A percentile compares a stretch with the other conserved stretches of the same genome.
Evolutionary conservation across 2,113 vertebrate genomes (phyloP).

Genomic region (Oxyura jamaicensis): DNA sequence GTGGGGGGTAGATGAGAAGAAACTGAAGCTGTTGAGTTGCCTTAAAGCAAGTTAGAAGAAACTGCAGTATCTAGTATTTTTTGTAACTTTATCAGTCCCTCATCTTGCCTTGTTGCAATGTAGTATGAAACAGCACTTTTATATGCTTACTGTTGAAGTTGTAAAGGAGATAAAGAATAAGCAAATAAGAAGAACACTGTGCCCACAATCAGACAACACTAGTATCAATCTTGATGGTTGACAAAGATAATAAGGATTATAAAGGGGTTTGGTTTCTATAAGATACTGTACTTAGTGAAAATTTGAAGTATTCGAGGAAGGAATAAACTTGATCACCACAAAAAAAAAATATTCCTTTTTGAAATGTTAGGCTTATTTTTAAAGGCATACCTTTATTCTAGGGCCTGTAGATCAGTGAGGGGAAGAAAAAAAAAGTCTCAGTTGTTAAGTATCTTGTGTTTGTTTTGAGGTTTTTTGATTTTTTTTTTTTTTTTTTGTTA

Average conservation of each 20-base stretch:
- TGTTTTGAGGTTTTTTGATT: neutral
- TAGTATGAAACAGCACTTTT: neutral
- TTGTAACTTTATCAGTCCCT: neutral
- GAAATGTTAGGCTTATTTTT: neutral
- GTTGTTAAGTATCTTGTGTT: neutral
- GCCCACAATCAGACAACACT: neutral
- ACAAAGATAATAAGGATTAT: neutral
- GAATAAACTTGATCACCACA: rapidly evolving
- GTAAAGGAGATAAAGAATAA: neutral
- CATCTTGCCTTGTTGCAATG: neutral
- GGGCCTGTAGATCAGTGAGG: neutral
- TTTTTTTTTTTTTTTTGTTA: neutral
- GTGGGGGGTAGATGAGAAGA: neutral
- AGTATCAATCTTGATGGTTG: rapidly evolving
- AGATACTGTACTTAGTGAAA: too few relatives aligned
- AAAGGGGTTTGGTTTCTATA: neutral
- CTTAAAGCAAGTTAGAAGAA: neutral
- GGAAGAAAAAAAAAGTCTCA: neutral
- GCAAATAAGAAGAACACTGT: rapidly evolving
- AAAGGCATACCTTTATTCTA: rapidly evolving
- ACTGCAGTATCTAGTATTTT: neutral
- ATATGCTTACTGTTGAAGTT: rapidly evolving
- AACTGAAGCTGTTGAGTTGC: neutral
- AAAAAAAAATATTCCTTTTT: too few relatives aligned
- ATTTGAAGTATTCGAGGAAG: rapidly evolving